Base-by-base conservation (phyloP, 2,888 invertebrate genomes). In the Alentia gelatinosa region DNA sequence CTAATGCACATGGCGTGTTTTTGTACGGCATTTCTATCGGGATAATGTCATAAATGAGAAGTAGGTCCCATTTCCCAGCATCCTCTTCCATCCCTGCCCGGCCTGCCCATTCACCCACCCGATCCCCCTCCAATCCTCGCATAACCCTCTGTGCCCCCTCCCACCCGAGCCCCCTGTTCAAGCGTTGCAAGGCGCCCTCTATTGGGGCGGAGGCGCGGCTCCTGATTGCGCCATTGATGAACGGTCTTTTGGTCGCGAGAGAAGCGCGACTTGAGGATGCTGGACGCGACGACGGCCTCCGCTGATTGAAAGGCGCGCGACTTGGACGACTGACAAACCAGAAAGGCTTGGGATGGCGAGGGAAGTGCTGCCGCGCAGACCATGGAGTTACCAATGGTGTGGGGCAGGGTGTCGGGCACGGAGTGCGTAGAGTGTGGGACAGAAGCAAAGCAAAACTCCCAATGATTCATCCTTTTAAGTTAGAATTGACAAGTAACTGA, bases 1-100 rank as follows among this genome's bases (percentile, higher is more conserved):
- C 68, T 68, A 68, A 68, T 68, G 68, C 68, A 68, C 68, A 68
- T 68, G 68, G 68, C 68, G 26, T 68, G 68, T 68, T 68, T 68
- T 68, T 68, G 68, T 68, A 30, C 30, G 68, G 30, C 68, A 19
- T 68, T 26, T 68, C 68, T 68, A 30, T 68, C 68, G 12, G 68
- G 30, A 68, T 68, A 68, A 68, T 68, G 68, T 26, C 26, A 68
- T 68, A 68, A 68, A 68, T 68, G 68, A 68, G 68, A 68, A 30
- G 26, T 68, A 30, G 30, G 30, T 30, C 33, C 30, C 68, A 30
- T 68, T 68, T 68, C 33, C 33, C n/a, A 5, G 4, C 68, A 26
- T 12, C 68, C 30, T 5, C 15, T 5, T 63, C 63, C 63, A 12
- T n/a, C 4, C 26, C 68, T 30, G 1, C 26, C 26, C 30, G 12